A percentile compares a stretch with the other conserved stretches of the same genome.
phyloP scores from a whole-genome alignment of 2,888 invertebrate species.

The Tachina lurida region DNA sequence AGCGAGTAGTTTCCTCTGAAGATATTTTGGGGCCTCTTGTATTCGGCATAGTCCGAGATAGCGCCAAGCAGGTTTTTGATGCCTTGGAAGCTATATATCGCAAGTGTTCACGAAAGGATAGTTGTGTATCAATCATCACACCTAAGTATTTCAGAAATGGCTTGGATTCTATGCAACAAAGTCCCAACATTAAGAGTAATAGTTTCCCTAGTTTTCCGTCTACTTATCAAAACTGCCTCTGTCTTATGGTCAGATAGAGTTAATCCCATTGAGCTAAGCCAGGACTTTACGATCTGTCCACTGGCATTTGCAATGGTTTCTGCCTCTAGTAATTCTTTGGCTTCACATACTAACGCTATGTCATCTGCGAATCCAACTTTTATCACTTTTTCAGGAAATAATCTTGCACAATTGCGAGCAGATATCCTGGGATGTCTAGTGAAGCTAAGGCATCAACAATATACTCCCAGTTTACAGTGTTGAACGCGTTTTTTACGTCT shows the following conservation, averaged over 20 bases:
- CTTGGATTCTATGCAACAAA: not conserved
- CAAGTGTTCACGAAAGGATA: not conserved
- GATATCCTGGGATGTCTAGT: no score
- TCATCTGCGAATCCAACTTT: no score
- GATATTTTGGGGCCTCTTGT: not conserved
- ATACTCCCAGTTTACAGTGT: not conserved
- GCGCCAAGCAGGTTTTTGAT: not conserved
- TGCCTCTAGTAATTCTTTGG: not conserved
- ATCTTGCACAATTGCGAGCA: no score
- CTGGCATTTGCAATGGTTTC: no score
- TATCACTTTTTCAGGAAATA: no score
- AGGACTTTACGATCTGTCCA: not conserved
- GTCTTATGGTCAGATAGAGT: not conserved
- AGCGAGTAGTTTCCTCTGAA: not conserved
- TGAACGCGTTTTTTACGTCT: no score
- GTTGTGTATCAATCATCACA: not conserved
- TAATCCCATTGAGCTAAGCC: not conserved
- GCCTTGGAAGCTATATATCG: not conserved
- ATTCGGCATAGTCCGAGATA: not conserved
- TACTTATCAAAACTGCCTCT: not conserved
- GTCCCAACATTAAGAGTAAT: no score
- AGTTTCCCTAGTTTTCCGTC: not conserved
- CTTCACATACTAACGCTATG: no score
- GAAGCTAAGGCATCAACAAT: no score
- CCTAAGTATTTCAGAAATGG: not conserved